These are phyloP conservation scores for Lerista edwardsae DNA, from an alignment of 2,797 vertebrate genomes.

Conservation along the genomic window DNA sequence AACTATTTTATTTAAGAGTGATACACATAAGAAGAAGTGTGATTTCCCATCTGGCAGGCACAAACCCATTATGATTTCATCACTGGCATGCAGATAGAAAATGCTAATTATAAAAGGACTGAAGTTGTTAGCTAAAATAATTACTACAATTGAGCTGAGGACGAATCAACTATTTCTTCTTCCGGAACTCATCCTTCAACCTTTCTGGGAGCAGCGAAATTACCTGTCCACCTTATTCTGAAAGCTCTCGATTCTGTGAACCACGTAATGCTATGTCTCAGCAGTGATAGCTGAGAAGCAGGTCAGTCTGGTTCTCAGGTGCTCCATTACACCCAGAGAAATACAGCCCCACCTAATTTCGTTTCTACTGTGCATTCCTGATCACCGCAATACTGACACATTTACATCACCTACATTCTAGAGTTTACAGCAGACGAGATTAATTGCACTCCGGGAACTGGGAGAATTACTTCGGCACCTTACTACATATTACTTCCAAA, in stretches of 20 bases:
- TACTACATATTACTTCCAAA: neutral
- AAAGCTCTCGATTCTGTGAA: conserved; percentile 42
- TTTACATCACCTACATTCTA: conserved; percentile 29
- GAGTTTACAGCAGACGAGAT: conserved; percentile 9
- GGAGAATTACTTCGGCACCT: conserved; percentile 42
- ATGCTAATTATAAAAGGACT: neutral
- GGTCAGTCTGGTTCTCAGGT: conserved; percentile 67
- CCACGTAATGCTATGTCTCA: conserved; percentile 55
- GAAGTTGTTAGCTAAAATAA: neutral
- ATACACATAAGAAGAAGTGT: neutral
- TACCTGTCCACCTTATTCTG: conserved; percentile 16
- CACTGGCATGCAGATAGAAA: neutral
- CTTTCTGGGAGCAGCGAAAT: neutral
- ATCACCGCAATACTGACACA: neutral
- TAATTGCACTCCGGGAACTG: neutral
- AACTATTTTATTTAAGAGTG: neutral
- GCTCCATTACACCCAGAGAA: conserved; percentile 47
- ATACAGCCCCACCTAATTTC: conserved; percentile 67
- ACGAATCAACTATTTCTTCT: neutral
- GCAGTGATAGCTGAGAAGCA: conserved; percentile 48
- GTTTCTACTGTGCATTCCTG: conserved; percentile 36
- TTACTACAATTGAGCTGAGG: no score
- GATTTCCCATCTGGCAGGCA: conserved; percentile 18
- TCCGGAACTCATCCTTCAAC: neutral
- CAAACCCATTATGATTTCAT: neutral